phyloP scores from a whole-genome alignment of 1,140 invertebrate species.

The Littorina saxatilis region DNA sequence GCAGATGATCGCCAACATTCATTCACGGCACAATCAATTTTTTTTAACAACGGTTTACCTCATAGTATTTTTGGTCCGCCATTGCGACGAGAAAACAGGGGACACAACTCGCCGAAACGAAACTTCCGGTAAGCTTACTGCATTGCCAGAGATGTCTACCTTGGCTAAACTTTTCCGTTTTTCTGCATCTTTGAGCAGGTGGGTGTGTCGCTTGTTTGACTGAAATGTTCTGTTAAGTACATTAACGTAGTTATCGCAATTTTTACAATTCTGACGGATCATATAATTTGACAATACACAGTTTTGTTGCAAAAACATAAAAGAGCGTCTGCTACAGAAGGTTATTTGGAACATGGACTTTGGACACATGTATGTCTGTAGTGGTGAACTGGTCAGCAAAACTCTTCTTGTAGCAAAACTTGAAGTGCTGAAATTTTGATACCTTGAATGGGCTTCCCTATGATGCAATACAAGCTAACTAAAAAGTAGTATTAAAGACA shows the following conservation, averaged over 20 bases:
- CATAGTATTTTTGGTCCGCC: constrained; percentile 26
- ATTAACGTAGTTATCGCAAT: too few relatives aligned
- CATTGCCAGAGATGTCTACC: neutral
- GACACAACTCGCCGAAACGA: neutral
- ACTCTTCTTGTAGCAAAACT: too few relatives aligned
- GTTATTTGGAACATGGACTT: too few relatives aligned
- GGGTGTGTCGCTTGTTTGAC: too few relatives aligned
- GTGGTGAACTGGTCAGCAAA: too few relatives aligned
- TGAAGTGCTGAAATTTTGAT: too few relatives aligned
- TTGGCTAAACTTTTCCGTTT: neutral
- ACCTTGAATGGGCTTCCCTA: too few relatives aligned
- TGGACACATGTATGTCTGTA: neutral
- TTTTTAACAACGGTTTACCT: constrained; percentile 36
- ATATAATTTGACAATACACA: too few relatives aligned
- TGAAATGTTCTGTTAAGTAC: too few relatives aligned
- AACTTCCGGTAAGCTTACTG: constrained; percentile 1
- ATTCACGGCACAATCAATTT: neutral
- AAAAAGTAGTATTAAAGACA: too few relatives aligned
- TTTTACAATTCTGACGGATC: too few relatives aligned
- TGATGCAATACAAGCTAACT: too few relatives aligned
- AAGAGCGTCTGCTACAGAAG: constrained; percentile 4
- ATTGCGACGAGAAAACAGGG: constrained; percentile 10
- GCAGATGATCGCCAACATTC: neutral
- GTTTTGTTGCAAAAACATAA: neutral
- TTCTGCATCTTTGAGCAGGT: neutral